Base-by-base conservation (phyloP, 2,888 invertebrate species). In the Cordilura impudica region DNA sequence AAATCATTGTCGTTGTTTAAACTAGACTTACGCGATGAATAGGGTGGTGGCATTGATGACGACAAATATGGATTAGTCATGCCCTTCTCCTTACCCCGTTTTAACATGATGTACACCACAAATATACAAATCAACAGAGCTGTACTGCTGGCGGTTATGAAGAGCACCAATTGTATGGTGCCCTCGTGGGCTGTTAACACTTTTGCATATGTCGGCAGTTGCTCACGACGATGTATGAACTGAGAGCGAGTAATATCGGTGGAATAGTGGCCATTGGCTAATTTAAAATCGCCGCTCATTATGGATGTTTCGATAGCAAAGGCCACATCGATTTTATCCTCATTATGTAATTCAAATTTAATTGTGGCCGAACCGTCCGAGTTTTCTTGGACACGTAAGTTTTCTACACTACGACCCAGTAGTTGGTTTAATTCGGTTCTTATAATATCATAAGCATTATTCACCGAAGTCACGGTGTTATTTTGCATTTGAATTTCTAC, bases 271-370 rank as follows among this genome's bases (percentile, higher is more conserved):
- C 88, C 89, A 21, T 83, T 82, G 0, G 85, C 87, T 7, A 90
- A 73, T 0, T 86, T 82, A 16, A 90, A 83, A 49, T 84, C 84
- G 10, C 87, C 87, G 31, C 84, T 81, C 84, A 91, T 90, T 83
- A 95, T 95, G 91, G 95, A 91, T 88, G 95, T 94, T 88, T 96
- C 96, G 51, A 96, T 91, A 84, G 94, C 93, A 86, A 94, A 96
- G 0, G 95, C 94, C 43, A 95, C 91, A 86, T 96, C 96, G 0
- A 95, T 94, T 84, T 96, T 95, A 81, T 93, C 92, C 1, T 92
- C 91, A 4, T 95, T 95, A 71, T 93, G 91, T 4, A 96, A 90
- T 53, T 94, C 91, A 69, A 94, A 94, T 31, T 92, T 91, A n/a
- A 93, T 88, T 35, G 90, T 90, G 0, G 91, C 89, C 0, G 86